Base-by-base conservation (phyloP, 2,113 vertebrate genomes). In the Cyanocitta stelleri region DNA sequence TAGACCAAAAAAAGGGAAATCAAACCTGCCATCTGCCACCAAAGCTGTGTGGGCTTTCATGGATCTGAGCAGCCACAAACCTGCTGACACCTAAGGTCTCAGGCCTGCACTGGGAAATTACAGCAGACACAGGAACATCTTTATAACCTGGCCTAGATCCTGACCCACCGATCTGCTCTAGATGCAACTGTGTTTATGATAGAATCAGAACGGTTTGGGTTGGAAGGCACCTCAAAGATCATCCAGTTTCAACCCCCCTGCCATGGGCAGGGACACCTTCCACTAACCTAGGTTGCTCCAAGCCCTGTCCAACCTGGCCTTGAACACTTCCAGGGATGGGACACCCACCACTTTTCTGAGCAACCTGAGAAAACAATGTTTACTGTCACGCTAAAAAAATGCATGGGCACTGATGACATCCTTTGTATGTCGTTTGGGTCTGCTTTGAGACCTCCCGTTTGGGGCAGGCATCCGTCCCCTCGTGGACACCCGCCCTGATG, bases 241-340 rank as follows among this genome's bases (percentile, higher is more conserved):
- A 16, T 8, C 4, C 37, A 4, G 7, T 62, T 69, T 26, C 26
- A 62, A 2, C 0, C 1, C 16, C 9, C 3, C 11, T 55, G 9
- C 14, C 26, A 13, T 3, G 3, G 11, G 13, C 29, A 67, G 13
- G 16, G 29, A 16, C n/a, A 62, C 10, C 14, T 76, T 32, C 26
- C 16, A 9, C 32, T 11, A 13, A 5, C 6, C 21, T 46, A 23
- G n/a, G 12, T 2, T 22, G 7, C n/a, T 33, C 30, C 41, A 16
- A 55, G 26, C 35, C 26, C 41, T 2, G 1, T 63, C 55, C 63
- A 69, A 0, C 21, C 26, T 5, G 27, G 12, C 32, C 56, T 29
- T 24, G 43, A 0, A 27, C 63, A 24, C 22, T 51, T 29, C 63
- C 32, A 56, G 35, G 15, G 32, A 37, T 24, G 27, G 27, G 10